Evolutionary conservation across 2,113 vertebrate species (phyloP).

Genomic region (Anhinga anhinga): DNA sequence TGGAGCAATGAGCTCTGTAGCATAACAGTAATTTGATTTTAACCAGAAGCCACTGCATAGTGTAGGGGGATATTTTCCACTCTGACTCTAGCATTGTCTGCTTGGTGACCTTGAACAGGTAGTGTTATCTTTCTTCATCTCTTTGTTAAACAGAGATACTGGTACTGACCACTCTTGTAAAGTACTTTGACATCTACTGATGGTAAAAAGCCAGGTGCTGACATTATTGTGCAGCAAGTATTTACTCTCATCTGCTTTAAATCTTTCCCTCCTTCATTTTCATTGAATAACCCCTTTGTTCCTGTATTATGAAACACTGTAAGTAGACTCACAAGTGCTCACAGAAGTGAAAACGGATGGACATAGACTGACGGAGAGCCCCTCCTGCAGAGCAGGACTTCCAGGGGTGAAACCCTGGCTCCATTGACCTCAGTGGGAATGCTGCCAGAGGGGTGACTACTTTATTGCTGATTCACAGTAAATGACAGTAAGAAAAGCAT

Average conservation of each 20-base stretch:
- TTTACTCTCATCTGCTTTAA: constrained; percentile 40
- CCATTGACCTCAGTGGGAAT: background rate
- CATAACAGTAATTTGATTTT: background rate
- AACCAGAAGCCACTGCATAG: background rate
- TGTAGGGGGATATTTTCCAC: background rate
- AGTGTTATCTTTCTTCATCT: background rate
- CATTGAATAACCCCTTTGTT: constrained; percentile 43
- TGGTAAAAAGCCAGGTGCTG: constrained; percentile 2
- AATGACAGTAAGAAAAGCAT: background rate
- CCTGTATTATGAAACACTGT: background rate
- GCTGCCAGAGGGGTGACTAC: background rate
- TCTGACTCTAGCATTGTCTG: background rate
- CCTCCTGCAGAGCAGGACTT: background rate
- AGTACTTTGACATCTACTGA: background rate
- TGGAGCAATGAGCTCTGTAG: background rate
- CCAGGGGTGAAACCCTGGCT: background rate
- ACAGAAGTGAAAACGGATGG: background rate
- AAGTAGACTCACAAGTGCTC: background rate
- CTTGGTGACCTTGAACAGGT: constrained; percentile 10
- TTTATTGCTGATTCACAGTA: constrained; percentile 18
- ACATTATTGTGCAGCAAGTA: background rate
- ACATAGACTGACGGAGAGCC: background rate
- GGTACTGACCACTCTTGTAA: background rate
- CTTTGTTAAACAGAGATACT: background rate
- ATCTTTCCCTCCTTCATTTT: background rate